phyloP scores from a whole-genome alignment of 2,888 invertebrate genomes.

The Parochlus steinenii region DNA sequence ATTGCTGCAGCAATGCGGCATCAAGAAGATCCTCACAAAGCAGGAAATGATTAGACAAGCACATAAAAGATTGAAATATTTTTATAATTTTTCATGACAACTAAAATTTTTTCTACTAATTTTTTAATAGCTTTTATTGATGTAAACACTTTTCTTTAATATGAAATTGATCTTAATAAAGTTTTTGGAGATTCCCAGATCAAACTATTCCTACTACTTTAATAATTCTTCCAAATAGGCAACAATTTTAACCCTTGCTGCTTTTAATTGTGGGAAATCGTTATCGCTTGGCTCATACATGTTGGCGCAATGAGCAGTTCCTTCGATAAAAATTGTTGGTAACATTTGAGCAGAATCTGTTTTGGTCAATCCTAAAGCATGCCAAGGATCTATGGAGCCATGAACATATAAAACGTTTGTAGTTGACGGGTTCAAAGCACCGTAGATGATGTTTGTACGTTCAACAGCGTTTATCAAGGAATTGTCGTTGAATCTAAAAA shows the following conservation, averaged over 20 bases:
- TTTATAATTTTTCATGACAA: too few species aligned
- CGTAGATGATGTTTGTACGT: conserved; percentile 66
- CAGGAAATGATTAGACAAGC: too few species aligned
- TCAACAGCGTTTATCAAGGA: conserved; percentile 44
- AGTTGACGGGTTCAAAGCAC: conserved; percentile 50
- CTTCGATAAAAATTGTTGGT: conserved; percentile 58
- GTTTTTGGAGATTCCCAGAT: too few species aligned
- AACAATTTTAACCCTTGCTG: conserved; percentile 48
- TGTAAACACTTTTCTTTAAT: too few species aligned
- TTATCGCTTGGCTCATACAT: conserved; percentile 62
- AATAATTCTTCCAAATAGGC: conserved; percentile 41
- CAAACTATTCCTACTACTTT: neutral
- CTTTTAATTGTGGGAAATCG: conserved; percentile 49
- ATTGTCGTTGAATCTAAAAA: conserved; percentile 37
- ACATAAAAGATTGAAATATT: too few species aligned
- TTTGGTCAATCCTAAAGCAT: conserved; percentile 53
- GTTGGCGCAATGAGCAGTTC: conserved; percentile 89
- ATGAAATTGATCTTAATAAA: too few species aligned
- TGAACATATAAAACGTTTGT: conserved; percentile 70
- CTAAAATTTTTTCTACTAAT: too few species aligned
- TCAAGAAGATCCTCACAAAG: too few species aligned
- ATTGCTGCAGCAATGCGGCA: too few species aligned
- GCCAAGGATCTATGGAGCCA: conserved; percentile 82
- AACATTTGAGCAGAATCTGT: conserved; percentile 29
- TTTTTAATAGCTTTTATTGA: too few species aligned